Evolutionary conservation across 1,140 invertebrate species (phyloP), one percentile per base, ranked within the genome.

Genomic region (Drosophila equinoxialis): DNA sequence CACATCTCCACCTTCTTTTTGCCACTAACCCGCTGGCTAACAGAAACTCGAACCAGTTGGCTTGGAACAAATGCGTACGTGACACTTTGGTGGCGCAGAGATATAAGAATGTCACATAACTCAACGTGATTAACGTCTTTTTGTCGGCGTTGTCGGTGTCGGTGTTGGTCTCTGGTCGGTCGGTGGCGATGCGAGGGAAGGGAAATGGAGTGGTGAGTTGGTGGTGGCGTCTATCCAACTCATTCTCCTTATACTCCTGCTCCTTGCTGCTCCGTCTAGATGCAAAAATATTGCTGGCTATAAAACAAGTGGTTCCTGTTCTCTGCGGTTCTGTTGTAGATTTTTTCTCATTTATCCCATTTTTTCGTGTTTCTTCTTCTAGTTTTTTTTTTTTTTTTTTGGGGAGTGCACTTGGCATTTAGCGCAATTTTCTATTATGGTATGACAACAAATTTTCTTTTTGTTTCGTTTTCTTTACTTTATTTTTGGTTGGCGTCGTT

Each of bases 11-110:
- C 20, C 26, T 30, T 30, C 30, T 6, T 30, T 6, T 33, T n/a
- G 33, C 69, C 37, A 39, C 37, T 39, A 39, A 39, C 37, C 37
- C 37, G 37, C 37, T 39, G 3, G n/a, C 33, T 20, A 58, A 10
- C 45, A 60, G 58, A 11, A 59, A 42, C 37, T 42, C 13, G 14
- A 59, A 81, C 55, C 63, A 70, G 74, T 87, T 74, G 45, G 77
- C 68, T 61, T 72, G 77, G 68, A 87, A 81, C 84, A 89, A 87
- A 87, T 87, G 84, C 84, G 84, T 84, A 89, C 84, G 84, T 87
- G 84, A 87, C 84, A 89, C 84, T 87, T 86, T 84, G 84, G 84
- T 89, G 84, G 84, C 80, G 81, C 80, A 87, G 84, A 87, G 83
- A 87, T 87, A 87, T 87, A 87, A 80, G 80, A 84, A 78, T 72